Percentiles rank a stretch among this genome's conserved stretches.
phyloP scores from a whole-genome alignment of 2,888 invertebrate species.

The Watsonalla cultraria region DNA sequence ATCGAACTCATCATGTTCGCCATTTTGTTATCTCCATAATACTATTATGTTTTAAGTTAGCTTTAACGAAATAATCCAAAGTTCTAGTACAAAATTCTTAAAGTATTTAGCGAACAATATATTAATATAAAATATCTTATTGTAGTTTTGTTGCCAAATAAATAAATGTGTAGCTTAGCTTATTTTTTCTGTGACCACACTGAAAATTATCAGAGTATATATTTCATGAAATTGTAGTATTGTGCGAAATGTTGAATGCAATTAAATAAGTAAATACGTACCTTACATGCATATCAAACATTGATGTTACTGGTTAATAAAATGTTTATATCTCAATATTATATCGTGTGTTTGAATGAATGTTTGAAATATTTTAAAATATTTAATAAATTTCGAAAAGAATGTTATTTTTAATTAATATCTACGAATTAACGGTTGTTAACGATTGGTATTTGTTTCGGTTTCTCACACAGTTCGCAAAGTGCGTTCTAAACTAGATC shows the following conservation, averaged over 20 bases:
- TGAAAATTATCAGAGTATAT: not conserved
- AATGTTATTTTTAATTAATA: slow-evolving; percentile 10
- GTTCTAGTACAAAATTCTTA: slow-evolving; percentile 16
- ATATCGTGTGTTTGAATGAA: slow-evolving; percentile 39
- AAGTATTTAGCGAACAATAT: slow-evolving; percentile 14
- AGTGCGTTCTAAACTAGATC: too few relatives aligned
- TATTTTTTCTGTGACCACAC: slow-evolving; percentile 8
- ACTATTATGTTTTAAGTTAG: slow-evolving; percentile 10
- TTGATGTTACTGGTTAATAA: slow-evolving; percentile 41
- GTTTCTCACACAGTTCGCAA: too few relatives aligned
- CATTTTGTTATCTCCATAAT: slow-evolving; percentile 2
- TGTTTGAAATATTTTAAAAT: slow-evolving; percentile 43
- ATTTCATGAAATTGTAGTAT: slow-evolving; percentile 3
- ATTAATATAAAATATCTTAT: slow-evolving; percentile 8
- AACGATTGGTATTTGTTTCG: too few relatives aligned
- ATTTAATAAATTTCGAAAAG: slow-evolving; percentile 56
- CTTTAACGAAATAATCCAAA: slow-evolving; percentile 21
- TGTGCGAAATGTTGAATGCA: slow-evolving; percentile 5
- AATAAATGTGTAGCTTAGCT: not conserved
- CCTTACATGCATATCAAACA: slow-evolving; percentile 35
- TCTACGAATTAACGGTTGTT: too few relatives aligned
- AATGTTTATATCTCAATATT: slow-evolving; percentile 42
- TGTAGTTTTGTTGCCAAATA: slow-evolving; percentile 6
- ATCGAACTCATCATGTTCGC: not conserved
- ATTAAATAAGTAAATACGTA: slow-evolving; percentile 30